Evolutionary conservation across 2,113 vertebrate genomes (phyloP).

Genomic region (Arothron firmamentum): DNA sequence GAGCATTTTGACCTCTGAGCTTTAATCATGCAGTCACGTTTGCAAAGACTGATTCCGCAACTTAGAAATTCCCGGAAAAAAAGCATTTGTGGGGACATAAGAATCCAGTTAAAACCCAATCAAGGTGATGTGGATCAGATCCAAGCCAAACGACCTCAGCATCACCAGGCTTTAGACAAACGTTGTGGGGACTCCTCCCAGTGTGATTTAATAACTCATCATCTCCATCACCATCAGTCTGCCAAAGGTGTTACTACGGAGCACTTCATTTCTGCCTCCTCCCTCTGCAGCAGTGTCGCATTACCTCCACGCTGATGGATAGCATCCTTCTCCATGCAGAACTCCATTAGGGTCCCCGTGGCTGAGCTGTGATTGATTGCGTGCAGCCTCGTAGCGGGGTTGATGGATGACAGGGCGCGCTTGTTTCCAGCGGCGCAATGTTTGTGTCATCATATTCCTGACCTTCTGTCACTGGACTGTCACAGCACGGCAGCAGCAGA

Average conservation of each 20-base stretch:
- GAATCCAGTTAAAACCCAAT: background rate
- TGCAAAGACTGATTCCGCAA: too few relatives aligned
- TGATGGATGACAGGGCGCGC: constrained; percentile 52
- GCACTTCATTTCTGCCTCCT: constrained; percentile 53
- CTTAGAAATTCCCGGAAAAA: too few relatives aligned
- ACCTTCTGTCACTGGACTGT: constrained; percentile 8
- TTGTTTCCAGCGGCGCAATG: constrained; percentile 8
- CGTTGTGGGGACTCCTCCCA: constrained; percentile 3
- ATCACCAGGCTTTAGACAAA: constrained; percentile 2
- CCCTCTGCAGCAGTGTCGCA: constrained; percentile 47
- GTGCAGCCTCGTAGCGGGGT: constrained; percentile 28
- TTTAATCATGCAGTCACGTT: constrained; percentile 9
- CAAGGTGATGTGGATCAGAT: constrained; percentile 2
- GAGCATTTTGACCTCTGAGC: constrained; percentile 24
- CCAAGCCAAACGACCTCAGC: constrained; percentile 3
- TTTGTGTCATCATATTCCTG: constrained; percentile 37
- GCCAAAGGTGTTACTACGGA: constrained; percentile 40
- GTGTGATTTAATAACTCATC: constrained; percentile 30
- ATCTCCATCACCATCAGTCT: constrained; percentile 46
- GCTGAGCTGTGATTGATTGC: constrained; percentile 48
- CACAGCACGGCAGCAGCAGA: background rate
- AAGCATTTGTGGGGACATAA: too few relatives aligned
- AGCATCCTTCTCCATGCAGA: constrained; percentile 31
- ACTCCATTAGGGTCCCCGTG: constrained; percentile 27
- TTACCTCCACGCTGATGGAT: constrained; percentile 54